phyloP scores from a whole-genome alignment of 2,888 invertebrate species.

The Leucophora obtusa region DNA sequence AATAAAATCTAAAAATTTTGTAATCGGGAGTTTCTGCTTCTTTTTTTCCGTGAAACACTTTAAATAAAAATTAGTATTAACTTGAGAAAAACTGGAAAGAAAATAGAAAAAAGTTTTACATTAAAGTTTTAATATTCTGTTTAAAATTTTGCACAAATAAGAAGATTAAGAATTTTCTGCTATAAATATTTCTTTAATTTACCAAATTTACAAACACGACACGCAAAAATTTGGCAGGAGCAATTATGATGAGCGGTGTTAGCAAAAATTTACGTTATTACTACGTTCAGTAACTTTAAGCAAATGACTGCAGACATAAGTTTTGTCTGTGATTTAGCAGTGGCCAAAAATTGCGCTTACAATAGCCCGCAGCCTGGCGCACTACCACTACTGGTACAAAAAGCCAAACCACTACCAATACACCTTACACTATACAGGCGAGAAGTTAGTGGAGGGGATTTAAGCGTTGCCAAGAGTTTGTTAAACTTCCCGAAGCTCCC shows the following conservation, averaged over 20 bases:
- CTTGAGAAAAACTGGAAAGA: slow-evolving; percentile 42
- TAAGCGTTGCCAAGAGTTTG: slow-evolving; percentile 32
- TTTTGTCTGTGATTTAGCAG: slow-evolving; percentile 77
- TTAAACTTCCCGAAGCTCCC: slow-evolving; percentile 55
- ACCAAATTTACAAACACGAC: slow-evolving; percentile 67
- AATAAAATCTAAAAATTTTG: slow-evolving; percentile 28
- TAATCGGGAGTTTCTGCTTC: neutral
- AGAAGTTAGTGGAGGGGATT: slow-evolving; percentile 15
- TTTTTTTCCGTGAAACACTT: slow-evolving; percentile 6
- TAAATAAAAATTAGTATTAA: slow-evolving; percentile 14
- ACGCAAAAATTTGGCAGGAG: slow-evolving; percentile 65
- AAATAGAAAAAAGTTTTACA: slow-evolving; percentile 8
- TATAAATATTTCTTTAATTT: slow-evolving; percentile 38
- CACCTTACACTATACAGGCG: slow-evolving; percentile 1
- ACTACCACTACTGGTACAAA: slow-evolving; percentile 40
- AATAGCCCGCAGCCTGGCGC: slow-evolving; percentile 64
- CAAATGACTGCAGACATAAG: slow-evolving; percentile 79
- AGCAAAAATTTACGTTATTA: slow-evolving; percentile 74
- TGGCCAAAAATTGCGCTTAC: slow-evolving; percentile 74
- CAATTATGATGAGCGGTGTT: slow-evolving; percentile 66
- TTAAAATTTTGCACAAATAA: neutral
- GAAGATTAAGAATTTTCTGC: neutral
- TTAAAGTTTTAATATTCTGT: neutral
- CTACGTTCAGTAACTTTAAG: slow-evolving; percentile 79
- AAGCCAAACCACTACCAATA: slow-evolving; percentile 17